Evolutionary conservation across 1,140 invertebrate species (phyloP).

Genomic region (Plodia interpunctella): DNA sequence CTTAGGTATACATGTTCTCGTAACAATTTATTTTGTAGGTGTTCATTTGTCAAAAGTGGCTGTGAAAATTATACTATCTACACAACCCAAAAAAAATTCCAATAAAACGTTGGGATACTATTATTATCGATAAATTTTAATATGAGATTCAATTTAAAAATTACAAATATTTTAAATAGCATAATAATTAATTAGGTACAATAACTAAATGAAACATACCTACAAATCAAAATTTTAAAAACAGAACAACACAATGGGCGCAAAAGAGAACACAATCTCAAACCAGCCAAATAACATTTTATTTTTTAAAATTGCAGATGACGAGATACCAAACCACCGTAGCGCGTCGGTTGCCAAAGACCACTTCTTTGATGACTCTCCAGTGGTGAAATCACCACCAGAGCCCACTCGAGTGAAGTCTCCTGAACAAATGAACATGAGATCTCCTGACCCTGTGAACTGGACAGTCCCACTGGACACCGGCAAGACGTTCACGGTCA

Average conservation of each 20-base stretch:
- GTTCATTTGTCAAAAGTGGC: too few species aligned
- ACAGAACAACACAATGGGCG: background rate
- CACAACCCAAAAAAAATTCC: too few species aligned
- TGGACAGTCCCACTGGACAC: conserved; percentile 96
- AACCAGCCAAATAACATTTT: background rate
- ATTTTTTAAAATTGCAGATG: conserved; percentile 47
- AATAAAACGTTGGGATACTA: too few species aligned
- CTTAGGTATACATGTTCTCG: conserved; percentile 4
- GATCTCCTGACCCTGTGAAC: conserved; percentile 93
- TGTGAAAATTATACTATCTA: too few species aligned
- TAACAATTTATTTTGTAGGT: background rate
- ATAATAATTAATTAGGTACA: too few species aligned
- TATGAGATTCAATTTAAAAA: too few species aligned
- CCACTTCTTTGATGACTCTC: conserved; percentile 74
- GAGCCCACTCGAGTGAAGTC: conserved; percentile 95
- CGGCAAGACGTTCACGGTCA: conserved; percentile 94
- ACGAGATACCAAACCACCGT: conserved; percentile 65
- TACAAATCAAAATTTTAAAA: too few species aligned
- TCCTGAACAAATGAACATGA: conserved; percentile 93
- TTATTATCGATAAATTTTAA: too few species aligned
- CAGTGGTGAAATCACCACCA: conserved; percentile 90
- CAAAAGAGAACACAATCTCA: background rate
- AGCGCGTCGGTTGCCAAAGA: conserved; percentile 73
- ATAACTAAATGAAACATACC: background rate
- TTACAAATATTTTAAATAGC: too few species aligned